Percentiles rank a stretch among this genome's conserved stretches.
Conservation (phyloP, 2,797 vertebrate genomes). For the Myioborus melanocephalus region DNA sequence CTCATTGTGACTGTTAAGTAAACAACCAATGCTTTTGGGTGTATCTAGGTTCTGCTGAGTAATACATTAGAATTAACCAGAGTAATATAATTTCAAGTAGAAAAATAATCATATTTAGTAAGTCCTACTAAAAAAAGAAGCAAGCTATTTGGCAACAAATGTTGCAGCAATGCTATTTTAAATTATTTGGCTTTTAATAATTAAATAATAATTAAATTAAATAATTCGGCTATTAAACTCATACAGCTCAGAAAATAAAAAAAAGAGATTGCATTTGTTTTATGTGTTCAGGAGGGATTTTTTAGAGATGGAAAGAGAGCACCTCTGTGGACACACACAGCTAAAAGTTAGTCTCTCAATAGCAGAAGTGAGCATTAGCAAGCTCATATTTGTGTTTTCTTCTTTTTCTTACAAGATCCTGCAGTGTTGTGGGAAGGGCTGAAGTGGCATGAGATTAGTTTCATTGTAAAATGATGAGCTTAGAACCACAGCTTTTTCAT, state of each 20-base stretch:
- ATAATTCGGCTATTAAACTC: not conserved
- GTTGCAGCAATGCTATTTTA: not conserved
- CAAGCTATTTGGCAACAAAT: not conserved
- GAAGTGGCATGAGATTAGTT: not conserved
- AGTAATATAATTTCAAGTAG: not conserved
- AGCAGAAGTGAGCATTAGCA: not conserved
- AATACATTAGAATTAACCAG: not conserved
- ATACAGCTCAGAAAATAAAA: not conserved
- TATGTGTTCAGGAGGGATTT: not conserved
- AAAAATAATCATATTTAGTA: not conserved
- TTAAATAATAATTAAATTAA: too few relatives aligned
- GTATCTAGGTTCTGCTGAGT: not conserved
- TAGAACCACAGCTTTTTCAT: not conserved
- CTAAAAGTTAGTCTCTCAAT: not conserved
- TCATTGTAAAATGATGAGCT: not conserved
- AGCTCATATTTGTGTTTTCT: not conserved
- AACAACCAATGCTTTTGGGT: not conserved
- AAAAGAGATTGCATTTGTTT: not conserved
- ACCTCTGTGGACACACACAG: not conserved
- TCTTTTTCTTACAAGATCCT: not conserved
- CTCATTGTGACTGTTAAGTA: not conserved
- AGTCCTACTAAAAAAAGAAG: not conserved
- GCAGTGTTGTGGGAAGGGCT: not conserved
- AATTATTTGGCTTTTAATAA: not conserved
- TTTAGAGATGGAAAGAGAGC: not conserved